These are phyloP conservation scores for Cantharis rustica DNA, from an alignment of 2,888 invertebrate species.

Conservation along the genomic window DNA sequence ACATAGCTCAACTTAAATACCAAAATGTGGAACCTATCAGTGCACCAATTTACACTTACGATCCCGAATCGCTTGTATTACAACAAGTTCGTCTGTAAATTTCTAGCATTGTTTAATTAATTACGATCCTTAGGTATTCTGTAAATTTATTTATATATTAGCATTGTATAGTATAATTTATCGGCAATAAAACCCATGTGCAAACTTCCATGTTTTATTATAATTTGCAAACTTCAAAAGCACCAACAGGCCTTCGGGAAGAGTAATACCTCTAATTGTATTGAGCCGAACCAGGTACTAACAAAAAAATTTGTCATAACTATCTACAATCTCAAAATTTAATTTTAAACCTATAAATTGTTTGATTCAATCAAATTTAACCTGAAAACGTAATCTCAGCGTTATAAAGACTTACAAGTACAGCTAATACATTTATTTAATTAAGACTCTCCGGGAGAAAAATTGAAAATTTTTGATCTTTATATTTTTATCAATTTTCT, in stretches of 20 bases:
- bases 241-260: no score
- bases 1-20: conserved; percentile 67
- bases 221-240: no score
- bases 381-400: no score
- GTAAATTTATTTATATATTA: not conserved
- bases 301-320: no score
- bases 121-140: not conserved
- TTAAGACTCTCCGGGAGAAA: no score
- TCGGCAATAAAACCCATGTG: not conserved
- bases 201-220: not conserved
- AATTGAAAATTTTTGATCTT: not conserved
- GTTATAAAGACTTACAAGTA: no score
- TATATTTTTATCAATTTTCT: not conserved
- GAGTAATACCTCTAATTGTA: no score
- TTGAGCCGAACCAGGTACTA: no score
- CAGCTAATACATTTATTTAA: no score
- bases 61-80: conserved; percentile 46
- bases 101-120: not conserved
- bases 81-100: conserved; percentile 24
- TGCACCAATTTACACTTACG: conserved; percentile 64
- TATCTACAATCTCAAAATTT: no score
- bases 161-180: not conserved
- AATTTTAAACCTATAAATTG: no score
- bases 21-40: conserved; percentile 67
- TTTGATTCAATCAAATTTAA: not conserved